phyloP scores from a whole-genome alignment of 2,113 vertebrate species.

The Dipodomys spectabilis region DNA sequence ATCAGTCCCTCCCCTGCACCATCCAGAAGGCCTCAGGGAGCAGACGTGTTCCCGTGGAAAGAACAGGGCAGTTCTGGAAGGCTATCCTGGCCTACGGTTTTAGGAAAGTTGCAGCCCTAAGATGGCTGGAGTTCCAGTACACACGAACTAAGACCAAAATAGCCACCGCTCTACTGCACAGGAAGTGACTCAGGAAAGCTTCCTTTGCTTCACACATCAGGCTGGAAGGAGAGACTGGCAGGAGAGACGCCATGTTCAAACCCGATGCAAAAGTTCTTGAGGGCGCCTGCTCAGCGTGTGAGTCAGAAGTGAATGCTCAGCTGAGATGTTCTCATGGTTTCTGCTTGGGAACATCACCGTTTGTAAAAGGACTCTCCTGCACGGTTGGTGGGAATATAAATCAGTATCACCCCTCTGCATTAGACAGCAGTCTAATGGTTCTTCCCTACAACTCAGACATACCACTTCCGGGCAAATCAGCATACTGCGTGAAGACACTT shows the following conservation, averaged over 20 bases:
- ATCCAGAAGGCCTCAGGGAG: neutral
- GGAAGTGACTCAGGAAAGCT: conserved; percentile 60
- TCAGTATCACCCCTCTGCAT: no score
- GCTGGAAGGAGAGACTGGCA: neutral
- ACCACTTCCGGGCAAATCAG: no score
- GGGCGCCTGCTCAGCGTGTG: neutral
- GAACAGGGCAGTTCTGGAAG: neutral
- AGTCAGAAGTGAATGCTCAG: neutral
- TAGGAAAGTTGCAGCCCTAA: conserved; percentile 12
- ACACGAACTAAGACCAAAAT: conserved; percentile 57
- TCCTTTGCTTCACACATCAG: conserved; percentile 45
- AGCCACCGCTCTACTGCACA: conserved; percentile 10
- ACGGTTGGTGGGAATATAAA: neutral
- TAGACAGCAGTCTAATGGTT: no score
- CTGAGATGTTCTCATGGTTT: neutral
- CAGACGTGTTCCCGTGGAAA: neutral
- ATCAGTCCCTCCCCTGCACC: neutral
- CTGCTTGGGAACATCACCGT: neutral
- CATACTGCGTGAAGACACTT: neutral
- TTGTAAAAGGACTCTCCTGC: neutral
- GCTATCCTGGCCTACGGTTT: conserved; percentile 25
- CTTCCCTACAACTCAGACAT: no score
- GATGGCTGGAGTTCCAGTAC: neutral
- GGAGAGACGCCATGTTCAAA: conserved; percentile 39
- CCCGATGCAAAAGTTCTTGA: neutral